A percentile compares a stretch with the other conserved stretches of the same genome.
Evolutionary conservation across 2,797 vertebrate genomes (phyloP).

Genomic region (Lates japonicus): DNA sequence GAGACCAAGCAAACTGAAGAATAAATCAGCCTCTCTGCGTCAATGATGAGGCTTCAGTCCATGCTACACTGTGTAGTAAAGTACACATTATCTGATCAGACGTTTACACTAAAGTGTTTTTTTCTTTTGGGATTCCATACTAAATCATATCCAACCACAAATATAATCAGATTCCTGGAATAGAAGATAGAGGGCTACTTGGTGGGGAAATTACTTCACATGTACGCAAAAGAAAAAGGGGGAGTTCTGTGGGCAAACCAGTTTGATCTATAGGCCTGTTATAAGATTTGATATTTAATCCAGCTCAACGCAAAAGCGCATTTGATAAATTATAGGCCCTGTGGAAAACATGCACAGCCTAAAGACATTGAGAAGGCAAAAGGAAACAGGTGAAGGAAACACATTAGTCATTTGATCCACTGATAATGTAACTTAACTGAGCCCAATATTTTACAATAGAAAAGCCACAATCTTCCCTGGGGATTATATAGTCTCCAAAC

Average conservation of each 20-base stretch:
- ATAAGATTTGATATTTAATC: conserved; percentile 2
- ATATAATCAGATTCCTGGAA: background rate
- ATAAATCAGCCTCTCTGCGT: background rate
- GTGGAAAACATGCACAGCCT: background rate
- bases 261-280: conserved; percentile 8
- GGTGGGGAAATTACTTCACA: background rate
- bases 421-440: conserved; percentile 16
- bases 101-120: no score
- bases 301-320: background rate
- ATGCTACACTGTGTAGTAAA: background rate
- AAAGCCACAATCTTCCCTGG: background rate
- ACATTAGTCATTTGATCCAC: conserved; percentile 11
- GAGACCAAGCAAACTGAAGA: conserved; percentile 11
- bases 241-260: background rate
- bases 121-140: background rate
- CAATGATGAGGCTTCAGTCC: background rate
- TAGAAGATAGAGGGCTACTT: background rate
- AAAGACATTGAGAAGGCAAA: background rate
- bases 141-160: background rate
- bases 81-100: background rate
- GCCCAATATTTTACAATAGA: background rate
- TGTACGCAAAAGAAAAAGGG: background rate
- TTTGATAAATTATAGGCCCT: background rate
- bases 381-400: background rate
- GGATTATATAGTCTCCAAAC: background rate